Percentiles rank a stretch among this genome's conserved stretches.
phyloP scores from a whole-genome alignment of 2,113 vertebrate species.

The Gila orcuttii region DNA sequence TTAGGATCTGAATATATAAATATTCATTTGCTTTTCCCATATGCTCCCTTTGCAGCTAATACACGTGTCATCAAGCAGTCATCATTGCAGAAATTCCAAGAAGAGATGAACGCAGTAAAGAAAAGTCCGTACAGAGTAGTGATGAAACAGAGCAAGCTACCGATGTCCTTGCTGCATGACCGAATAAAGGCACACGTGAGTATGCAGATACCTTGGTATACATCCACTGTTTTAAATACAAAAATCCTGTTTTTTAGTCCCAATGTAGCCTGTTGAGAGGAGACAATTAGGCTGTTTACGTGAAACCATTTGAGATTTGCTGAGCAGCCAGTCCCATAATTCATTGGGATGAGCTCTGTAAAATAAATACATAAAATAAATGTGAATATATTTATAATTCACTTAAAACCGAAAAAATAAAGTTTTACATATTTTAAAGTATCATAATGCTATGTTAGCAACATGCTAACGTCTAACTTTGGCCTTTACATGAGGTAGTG shows the following conservation, averaged over 20 bases:
- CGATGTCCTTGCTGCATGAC: conserved; percentile 93
- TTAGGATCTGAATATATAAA: not conserved
- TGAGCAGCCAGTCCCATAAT: not conserved
- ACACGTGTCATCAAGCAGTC: conserved; percentile 97
- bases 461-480: not conserved
- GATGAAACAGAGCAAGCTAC: conserved; percentile 91
- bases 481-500: not conserved
- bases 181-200: conserved; percentile 90
- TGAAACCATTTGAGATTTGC: not conserved
- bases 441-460: not conserved
- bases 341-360: not conserved
- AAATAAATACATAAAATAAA: not conserved
- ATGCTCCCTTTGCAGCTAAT: conserved; percentile 79
- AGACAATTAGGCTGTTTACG: not conserved
- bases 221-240: not conserved
- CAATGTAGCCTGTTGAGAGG: not conserved
- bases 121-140: conserved; percentile 95
- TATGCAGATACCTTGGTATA: conserved; percentile 45
- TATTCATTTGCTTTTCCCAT: not conserved
- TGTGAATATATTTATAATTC: not conserved
- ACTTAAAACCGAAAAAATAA: not conserved
- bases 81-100: conserved; percentile 94
- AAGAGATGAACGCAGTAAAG: conserved; percentile 90
- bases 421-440: not conserved
- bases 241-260: not conserved